phyloP scores from a whole-genome alignment of 2,888 invertebrate species.

The Seira sanloemensis region DNA sequence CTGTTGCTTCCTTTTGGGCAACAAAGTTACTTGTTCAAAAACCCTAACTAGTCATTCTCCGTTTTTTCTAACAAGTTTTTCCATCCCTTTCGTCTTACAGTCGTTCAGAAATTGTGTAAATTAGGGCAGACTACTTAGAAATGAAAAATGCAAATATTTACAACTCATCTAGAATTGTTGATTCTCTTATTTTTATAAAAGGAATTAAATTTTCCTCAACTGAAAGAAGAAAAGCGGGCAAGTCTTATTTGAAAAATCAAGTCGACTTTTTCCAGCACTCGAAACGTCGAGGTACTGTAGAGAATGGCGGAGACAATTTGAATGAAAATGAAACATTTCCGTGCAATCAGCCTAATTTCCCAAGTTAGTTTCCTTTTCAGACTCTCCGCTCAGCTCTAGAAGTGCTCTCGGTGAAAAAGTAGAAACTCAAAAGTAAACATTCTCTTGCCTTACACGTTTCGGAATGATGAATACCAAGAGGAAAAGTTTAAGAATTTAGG shows the following conservation, averaged over 20 bases:
- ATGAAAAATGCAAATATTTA: constrained; percentile 58
- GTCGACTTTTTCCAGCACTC: no score
- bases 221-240: constrained; percentile 19
- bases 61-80: not conserved
- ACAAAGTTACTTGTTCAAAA: not conserved
- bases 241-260: constrained; percentile 38
- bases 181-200: constrained; percentile 34
- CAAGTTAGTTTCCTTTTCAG: constrained; percentile 39
- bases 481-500: not conserved
- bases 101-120: constrained; percentile 42
- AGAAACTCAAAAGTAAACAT: constrained; percentile 46
- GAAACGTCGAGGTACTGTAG: not conserved
- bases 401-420: constrained; percentile 6
- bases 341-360: constrained; percentile 58
- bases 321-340: constrained; percentile 22
- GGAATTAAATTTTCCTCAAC: constrained; percentile 42
- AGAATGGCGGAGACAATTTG: not conserved
- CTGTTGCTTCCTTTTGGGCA: constrained; percentile 13
- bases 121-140: constrained; percentile 35
- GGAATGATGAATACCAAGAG: not conserved
- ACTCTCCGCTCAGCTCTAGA: constrained; percentile 19
- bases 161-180: constrained; percentile 48
- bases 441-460: not conserved
- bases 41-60: not conserved
- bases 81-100: not conserved